Evolutionary conservation across 2,797 vertebrate genomes (phyloP).

Genomic region (Hypotaenidia philippensis): DNA sequence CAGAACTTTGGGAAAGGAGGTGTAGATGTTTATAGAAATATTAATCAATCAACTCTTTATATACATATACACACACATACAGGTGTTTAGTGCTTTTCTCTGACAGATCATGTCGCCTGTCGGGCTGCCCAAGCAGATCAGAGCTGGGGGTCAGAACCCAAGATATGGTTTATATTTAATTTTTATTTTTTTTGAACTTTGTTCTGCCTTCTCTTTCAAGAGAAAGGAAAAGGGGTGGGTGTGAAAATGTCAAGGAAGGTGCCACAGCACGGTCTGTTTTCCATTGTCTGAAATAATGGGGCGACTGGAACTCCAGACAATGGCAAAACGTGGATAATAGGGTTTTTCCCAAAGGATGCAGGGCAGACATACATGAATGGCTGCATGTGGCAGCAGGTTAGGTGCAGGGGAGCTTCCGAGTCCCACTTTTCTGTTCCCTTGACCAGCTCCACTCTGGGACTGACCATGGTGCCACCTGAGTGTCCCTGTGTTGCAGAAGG

Average conservation of each 20-base stretch:
- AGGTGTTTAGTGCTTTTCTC: background rate
- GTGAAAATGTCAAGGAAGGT: background rate
- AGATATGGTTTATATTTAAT: background rate
- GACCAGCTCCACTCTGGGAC: background rate
- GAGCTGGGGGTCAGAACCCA: background rate
- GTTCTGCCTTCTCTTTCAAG: background rate
- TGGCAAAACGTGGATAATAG: background rate
- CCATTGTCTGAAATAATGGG: background rate
- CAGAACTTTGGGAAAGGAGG: background rate
- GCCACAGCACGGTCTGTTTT: background rate
- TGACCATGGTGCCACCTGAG: fast-evolving
- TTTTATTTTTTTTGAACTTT: background rate
- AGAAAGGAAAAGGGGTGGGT: background rate
- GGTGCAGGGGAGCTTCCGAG: background rate
- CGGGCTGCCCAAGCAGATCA: background rate
- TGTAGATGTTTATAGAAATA: background rate
- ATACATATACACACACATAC: background rate
- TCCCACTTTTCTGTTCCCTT: background rate
- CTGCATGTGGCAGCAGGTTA: background rate
- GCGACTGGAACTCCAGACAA: constrained; percentile 1
- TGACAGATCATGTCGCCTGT: background rate
- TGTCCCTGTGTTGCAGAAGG: background rate
- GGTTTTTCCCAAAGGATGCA: background rate
- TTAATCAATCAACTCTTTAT: background rate
- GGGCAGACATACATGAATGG: background rate